Base-by-base conservation (phyloP, 2,113 vertebrate genomes). In the Eleginops maclovinus region DNA sequence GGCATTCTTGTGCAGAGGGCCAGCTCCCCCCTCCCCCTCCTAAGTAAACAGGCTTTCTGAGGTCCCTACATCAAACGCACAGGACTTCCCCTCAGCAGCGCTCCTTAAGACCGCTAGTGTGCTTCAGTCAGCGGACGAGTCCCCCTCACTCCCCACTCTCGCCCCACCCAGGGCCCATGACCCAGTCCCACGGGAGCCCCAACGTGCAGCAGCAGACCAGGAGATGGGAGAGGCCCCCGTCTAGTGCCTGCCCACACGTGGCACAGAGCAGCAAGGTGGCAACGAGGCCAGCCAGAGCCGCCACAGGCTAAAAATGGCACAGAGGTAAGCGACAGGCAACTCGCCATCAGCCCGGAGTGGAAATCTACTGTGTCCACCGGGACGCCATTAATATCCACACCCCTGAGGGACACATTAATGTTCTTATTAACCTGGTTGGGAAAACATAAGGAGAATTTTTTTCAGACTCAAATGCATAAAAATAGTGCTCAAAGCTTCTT, bases 41-140 rank as follows among this genome's bases (percentile, higher is more conserved):
- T 83, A 86, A 82, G 91, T 93, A 94, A 95, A 94, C 91, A 94
- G 77, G 43, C 54, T 82, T 77, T 93, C 88, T 93, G 81, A 93
- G 93, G 88, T 92, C 88, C 85, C 84, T 73, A 92, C 94, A 93
- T 95, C 93, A 94, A 95, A 94, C 79, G 72, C 75, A 84, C 83
- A 90, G 90, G 93, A 92, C 90, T 93, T 93, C 91, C 93, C 90
- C 89, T 91, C 87, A 89, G 87, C 86, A 84, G 83, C 43, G 66
- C 74, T 69, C 62, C 77, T 92, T 86, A 87, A 92, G 87, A 92
- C 82, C 53, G n/a, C 84, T 77, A 91, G 89, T 93, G 92, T 93
- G 89, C 85, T 85, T 84, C 54, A 72, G 88, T 83, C 83, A 61
- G 81, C 0, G 64, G 49, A 36, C 70, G 14, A 75, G 31, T 44